phyloP scores from a whole-genome alignment of 2,888 invertebrate genomes.

The Atherix ibis region DNA sequence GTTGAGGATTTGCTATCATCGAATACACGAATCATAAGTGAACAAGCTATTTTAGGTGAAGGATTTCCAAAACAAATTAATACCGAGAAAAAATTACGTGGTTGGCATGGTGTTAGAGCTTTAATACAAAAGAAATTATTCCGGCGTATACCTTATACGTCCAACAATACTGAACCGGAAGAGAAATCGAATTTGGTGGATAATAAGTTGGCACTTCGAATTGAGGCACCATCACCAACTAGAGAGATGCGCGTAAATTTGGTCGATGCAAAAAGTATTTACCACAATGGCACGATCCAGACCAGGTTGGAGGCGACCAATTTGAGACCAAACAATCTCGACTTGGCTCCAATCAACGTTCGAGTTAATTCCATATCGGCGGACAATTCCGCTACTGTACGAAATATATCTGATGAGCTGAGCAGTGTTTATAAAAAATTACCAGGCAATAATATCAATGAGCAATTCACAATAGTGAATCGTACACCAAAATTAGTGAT shows the following conservation, averaged over 20 bases:
- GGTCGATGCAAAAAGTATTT: conserved; percentile 14
- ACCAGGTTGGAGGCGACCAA: conserved; percentile 10
- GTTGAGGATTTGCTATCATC: conserved; percentile 28
- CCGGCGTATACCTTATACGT: conserved; percentile 17
- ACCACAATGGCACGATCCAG: conserved; percentile 11
- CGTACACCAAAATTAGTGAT: conserved; percentile 25
- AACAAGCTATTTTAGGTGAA: conserved; percentile 24
- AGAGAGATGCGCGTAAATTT: conserved; percentile 17
- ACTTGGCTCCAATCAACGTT: conserved; percentile 21
- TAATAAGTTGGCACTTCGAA: conserved; percentile 13
- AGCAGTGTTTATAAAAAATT: conserved; percentile 19
- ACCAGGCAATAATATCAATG: conserved; percentile 2
- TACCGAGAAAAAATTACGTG: conserved; percentile 27
- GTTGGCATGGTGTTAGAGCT: conserved; percentile 32
- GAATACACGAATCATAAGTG: conserved; percentile 16
- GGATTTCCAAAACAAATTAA: conserved; percentile 33
- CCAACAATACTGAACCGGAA: conserved; percentile 14
- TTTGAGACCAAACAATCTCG: conserved; percentile 23
- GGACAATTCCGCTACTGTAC: conserved; percentile 22
- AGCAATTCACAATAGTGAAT: conserved; percentile 4
- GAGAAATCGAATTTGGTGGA: conserved; percentile 31
- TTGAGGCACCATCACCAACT: conserved; percentile 14
- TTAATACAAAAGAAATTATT: conserved; percentile 32
- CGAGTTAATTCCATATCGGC: conserved; percentile 14
- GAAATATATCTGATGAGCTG: conserved; percentile 27